Conservation (phyloP, 2,113 vertebrate genomes). For the Lynx canadensis region DNA sequence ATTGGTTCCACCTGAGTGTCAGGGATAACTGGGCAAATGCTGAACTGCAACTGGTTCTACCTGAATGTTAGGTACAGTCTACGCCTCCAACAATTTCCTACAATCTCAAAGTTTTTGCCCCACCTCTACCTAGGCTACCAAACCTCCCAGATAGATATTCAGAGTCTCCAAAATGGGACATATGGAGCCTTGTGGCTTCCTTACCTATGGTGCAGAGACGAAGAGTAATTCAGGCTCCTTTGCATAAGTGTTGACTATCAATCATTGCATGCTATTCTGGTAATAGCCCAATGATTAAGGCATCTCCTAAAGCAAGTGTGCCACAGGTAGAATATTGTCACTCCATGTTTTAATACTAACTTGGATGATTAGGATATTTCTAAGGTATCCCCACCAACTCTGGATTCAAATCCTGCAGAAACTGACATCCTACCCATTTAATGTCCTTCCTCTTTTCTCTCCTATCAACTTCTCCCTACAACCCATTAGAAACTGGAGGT, state of each 20-base stretch:
- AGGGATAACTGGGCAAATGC: no score
- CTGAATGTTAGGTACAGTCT: neutral
- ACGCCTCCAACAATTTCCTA: neutral
- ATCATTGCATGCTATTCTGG: neutral
- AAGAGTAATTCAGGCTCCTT: neutral
- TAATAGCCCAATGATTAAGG: no score
- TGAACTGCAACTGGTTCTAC: neutral
- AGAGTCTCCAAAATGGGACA: neutral
- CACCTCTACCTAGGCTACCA: no score
- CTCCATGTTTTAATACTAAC: neutral
- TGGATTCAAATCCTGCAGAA: neutral
- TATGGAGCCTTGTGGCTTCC: neutral
- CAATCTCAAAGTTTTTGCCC: neutral
- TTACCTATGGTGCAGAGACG: neutral
- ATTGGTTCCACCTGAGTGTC: no score
- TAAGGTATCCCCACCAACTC: neutral
- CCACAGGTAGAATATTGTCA: neutral
- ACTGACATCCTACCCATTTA: neutral
- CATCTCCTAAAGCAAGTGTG: neutral
- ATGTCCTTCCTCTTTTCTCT: neutral
- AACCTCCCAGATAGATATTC: neutral
- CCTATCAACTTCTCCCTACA: neutral
- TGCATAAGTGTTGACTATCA: neutral
- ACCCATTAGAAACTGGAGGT: neutral
- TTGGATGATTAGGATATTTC: neutral